Evolutionary conservation across 2,113 vertebrate genomes (phyloP), one percentile per base, ranked within the genome.

Genomic region (Ginglymostoma cirratum): DNA sequence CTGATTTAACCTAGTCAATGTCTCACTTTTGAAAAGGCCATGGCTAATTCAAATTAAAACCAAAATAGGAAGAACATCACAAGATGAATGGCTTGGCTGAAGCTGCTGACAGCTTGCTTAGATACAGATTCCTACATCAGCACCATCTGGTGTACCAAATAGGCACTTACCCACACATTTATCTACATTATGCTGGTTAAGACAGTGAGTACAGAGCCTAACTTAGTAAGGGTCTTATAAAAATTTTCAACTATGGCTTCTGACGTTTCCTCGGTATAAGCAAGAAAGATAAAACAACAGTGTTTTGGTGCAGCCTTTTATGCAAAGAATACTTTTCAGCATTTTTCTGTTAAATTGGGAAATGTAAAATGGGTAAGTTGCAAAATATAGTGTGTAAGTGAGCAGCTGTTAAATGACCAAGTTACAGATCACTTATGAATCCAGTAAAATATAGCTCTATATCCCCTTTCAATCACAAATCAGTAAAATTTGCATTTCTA

Each of bases 21-120:
- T 38, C n/a, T 66, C 66, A 93, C 89, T 67, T 93, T 90, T 90
- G 21, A 38, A 66, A 93, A 93, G 1, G 30, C 61, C 65, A 66
- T 66, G 61, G 89, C 65, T 67, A 66, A 66, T 65, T 66, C 17
- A 93, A 93, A 66, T 66, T 55, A 66, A n/a, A 93, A 65, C 17
- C 12, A n/a, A 65, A 90, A 90, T 90, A 93, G 89, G 1, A 66
- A 93, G 89, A 83, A 6, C 38, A 17, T 83, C n/a, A 83, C 80
- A 83, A 83, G 89, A 93, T 38, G 89, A 66, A n/a, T 93, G n/a
- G 89, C 15, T 65, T 66, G 65, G 89, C 89, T n/a, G n/a, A 38
- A 67, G 89, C 17, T 23, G 61, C 34, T 93, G 61, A 93, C 61
- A 66, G 61, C 14, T 93, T 66, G 89, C 34, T 38, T 21, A 19